Percentiles rank a stretch among this genome's conserved stretches.
phyloP scores from a whole-genome alignment of 2,888 invertebrate genomes.

The Cataglyphis rosenhaueri region DNA sequence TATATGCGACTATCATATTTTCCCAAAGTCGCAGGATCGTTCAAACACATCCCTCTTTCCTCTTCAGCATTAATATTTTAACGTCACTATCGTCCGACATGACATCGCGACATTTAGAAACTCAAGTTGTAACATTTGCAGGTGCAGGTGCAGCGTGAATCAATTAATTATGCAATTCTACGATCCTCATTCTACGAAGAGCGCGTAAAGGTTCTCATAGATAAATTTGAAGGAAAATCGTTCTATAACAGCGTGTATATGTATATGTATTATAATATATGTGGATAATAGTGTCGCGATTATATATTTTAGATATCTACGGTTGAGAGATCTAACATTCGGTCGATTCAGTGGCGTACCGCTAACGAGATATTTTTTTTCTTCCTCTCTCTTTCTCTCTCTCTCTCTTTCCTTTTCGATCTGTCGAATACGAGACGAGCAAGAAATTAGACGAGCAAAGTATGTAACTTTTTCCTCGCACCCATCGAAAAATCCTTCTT shows the following conservation, averaged over 20 bases:
- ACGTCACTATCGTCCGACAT: conserved; percentile 28
- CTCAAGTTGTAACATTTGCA: conserved; percentile 33
- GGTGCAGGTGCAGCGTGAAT: conserved; percentile 22
- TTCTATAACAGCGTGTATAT: not conserved
- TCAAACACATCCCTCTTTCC: not conserved
- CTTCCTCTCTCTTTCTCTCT: not conserved
- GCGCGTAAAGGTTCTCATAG: conserved; percentile 63
- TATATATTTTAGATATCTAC: conserved; percentile 56
- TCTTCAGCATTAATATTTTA: conserved; percentile 37
- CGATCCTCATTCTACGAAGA: conserved; percentile 19
- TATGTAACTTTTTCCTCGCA: conserved; percentile 35
- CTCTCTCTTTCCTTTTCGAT: not conserved
- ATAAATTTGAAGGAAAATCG: conserved; percentile 57
- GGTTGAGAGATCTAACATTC: conserved; percentile 76
- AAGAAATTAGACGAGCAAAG: conserved; percentile 48
- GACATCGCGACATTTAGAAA: conserved; percentile 41
- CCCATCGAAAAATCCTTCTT: conserved; percentile 13
- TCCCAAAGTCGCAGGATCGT: conserved; percentile 9
- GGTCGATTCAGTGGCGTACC: conserved; percentile 80
- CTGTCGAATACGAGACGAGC: conserved; percentile 27
- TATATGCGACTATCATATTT: conserved; percentile 5
- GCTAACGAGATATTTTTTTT: conserved; percentile 38
- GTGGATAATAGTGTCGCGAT: conserved; percentile 44
- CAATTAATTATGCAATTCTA: conserved; percentile 45
- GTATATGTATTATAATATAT: not conserved